Evolutionary conservation across 2,797 vertebrate species (phyloP).

Genomic region (Thaleichthys pacificus): DNA sequence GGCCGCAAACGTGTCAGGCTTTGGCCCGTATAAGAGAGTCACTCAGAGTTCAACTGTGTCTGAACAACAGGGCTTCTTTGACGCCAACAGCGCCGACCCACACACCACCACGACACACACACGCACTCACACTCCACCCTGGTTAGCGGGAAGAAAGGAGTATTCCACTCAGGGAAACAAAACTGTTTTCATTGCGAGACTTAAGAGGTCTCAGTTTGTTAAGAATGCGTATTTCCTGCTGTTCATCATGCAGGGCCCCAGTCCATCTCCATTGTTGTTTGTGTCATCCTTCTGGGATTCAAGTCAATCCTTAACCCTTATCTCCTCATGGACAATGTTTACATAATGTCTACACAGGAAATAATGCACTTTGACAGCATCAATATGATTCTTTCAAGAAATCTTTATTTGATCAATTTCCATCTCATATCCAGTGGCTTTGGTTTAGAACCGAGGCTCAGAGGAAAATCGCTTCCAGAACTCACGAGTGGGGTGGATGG

Average conservation of each 20-base stretch:
- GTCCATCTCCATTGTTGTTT: slow-evolving; percentile 1
- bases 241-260: slow-evolving; percentile 16
- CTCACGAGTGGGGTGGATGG: slow-evolving; percentile 13
- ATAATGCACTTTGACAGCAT: neutral
- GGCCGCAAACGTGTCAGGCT: slow-evolving; percentile 55
- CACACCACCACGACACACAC: slow-evolving; percentile 26
- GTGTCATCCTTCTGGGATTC: neutral
- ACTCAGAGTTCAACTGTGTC: slow-evolving; percentile 59
- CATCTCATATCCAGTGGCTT: neutral
- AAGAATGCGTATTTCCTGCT: slow-evolving; percentile 33
- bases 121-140: slow-evolving; percentile 31
- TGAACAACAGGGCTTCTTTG: slow-evolving; percentile 54
- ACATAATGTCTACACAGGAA: neutral
- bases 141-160: slow-evolving; percentile 38
- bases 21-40: slow-evolving; percentile 53
- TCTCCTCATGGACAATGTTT: slow-evolving; percentile 8
- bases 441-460: slow-evolving; percentile 14
- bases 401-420: neutral
- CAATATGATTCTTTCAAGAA: neutral
- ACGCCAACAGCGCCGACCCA: slow-evolving; percentile 31
- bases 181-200: slow-evolving; percentile 48
- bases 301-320: neutral
- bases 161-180: slow-evolving; percentile 23
- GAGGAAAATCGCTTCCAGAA: slow-evolving; percentile 21
- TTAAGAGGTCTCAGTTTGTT: slow-evolving; percentile 37